These are phyloP conservation scores for Bubalus kerabau DNA, from an alignment of 2,113 vertebrate species.

Conservation along the genomic window DNA sequence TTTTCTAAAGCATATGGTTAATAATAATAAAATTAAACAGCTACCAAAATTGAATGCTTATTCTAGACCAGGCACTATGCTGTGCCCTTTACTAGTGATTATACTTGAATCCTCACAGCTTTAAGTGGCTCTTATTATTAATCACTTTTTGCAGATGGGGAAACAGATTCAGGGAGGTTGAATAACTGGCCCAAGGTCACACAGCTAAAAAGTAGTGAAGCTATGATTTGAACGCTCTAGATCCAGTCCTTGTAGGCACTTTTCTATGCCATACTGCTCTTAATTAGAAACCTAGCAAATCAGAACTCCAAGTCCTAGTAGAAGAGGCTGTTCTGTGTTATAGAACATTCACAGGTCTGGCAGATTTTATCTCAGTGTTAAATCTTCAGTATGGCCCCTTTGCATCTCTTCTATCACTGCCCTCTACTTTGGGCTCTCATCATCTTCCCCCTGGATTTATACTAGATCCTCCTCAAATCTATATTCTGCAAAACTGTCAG, in stretches of 20 bases:
- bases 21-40: conserved; percentile 54
- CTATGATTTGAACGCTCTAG: not conserved
- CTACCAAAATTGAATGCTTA: conserved; percentile 16
- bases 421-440: not conserved
- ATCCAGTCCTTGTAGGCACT: not conserved
- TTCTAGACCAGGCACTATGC: not conserved
- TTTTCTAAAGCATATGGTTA: conserved; percentile 61
- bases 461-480: not conserved
- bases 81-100: not conserved
- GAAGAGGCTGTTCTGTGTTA: not conserved
- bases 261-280: not conserved
- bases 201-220: not conserved
- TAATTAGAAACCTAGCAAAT: conserved; percentile 20
- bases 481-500: not conserved
- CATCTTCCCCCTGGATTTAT: not conserved
- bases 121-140: not conserved
- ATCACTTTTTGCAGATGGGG: conserved; percentile 7
- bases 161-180: not conserved
- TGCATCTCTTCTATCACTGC: not conserved
- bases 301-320: not conserved
- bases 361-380: not conserved
- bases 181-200: conserved; percentile 7
- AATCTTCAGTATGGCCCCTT: not conserved
- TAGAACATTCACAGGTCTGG: not conserved
- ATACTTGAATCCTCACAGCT: not conserved